Conservation (phyloP, 2,888 invertebrate species). For the Stenodera caucasica region DNA sequence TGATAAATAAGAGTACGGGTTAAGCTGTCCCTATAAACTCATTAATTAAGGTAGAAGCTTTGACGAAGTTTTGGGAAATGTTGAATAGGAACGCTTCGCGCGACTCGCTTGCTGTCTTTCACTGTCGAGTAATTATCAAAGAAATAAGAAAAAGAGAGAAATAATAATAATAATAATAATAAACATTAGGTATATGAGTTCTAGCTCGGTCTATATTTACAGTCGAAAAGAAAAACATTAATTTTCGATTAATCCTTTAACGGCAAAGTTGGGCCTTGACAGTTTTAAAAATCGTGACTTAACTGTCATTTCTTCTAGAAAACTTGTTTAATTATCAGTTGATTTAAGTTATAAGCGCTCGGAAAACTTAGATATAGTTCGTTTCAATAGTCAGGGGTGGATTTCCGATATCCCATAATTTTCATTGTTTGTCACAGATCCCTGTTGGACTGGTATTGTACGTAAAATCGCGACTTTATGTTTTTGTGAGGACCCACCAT, state of each 20-base stretch:
- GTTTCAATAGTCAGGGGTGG: no score
- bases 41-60: slow-evolving; percentile 50
- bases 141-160: slow-evolving; percentile 20
- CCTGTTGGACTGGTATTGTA: slow-evolving; percentile 9
- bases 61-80: slow-evolving; percentile 41
- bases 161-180: no score
- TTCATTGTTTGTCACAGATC: no score
- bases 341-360: no score
- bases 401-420: no score
- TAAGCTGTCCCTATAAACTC: slow-evolving; percentile 46
- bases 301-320: background rate
- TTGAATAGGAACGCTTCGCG: slow-evolving; percentile 41
- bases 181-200: no score
- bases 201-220: no score
- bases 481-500: slow-evolving; percentile 5
- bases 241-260: background rate
- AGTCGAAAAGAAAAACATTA: background rate
- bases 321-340: slow-evolving; percentile 6
- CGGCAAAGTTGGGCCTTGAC: background rate
- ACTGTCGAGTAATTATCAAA: slow-evolving; percentile 39
- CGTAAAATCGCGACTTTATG: slow-evolving; percentile 24
- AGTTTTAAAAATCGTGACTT: background rate
- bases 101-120: slow-evolving; percentile 40
- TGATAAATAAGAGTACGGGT: slow-evolving; percentile 17
- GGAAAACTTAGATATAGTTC: no score